A percentile compares a stretch with the other conserved stretches of the same genome.
phyloP scores from a whole-genome alignment of 2,113 vertebrate species.

The Thunnus maccoyii region DNA sequence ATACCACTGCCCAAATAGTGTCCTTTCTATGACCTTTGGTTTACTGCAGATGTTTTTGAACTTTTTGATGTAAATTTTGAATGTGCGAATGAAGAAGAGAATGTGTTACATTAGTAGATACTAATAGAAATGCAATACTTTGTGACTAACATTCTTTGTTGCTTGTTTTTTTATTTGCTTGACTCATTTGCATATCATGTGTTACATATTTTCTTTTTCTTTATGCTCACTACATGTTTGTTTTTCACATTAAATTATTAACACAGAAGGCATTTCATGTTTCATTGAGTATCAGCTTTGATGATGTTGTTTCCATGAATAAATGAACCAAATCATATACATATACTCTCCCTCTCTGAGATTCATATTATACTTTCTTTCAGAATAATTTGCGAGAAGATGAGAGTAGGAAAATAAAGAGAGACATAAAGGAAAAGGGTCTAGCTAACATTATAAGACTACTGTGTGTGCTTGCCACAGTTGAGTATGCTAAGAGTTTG shows the following conservation, averaged over 20 bases:
- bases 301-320: constrained; percentile 53
- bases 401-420: background rate
- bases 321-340: constrained; percentile 46
- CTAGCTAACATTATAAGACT: background rate
- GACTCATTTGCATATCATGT: constrained; percentile 58
- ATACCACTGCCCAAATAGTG: constrained; percentile 4
- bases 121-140: background rate
- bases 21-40: background rate
- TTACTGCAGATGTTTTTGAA: too few species aligned
- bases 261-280: constrained; percentile 54
- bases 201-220: background rate
- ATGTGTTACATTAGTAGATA: background rate
- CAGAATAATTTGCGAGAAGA: constrained; percentile 24
- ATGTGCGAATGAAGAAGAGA: too few species aligned
- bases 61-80: too few species aligned
- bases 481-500: constrained; percentile 31
- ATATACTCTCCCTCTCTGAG: background rate
- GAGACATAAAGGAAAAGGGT: background rate
- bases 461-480: background rate
- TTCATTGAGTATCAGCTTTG: constrained; percentile 48
- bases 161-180: background rate
- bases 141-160: background rate
- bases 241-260: constrained; percentile 66
- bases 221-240: constrained; percentile 20
- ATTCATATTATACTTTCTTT: constrained; percentile 9